Conservation (phyloP, 2,113 vertebrate species). For the Heliornis fulica region DNA sequence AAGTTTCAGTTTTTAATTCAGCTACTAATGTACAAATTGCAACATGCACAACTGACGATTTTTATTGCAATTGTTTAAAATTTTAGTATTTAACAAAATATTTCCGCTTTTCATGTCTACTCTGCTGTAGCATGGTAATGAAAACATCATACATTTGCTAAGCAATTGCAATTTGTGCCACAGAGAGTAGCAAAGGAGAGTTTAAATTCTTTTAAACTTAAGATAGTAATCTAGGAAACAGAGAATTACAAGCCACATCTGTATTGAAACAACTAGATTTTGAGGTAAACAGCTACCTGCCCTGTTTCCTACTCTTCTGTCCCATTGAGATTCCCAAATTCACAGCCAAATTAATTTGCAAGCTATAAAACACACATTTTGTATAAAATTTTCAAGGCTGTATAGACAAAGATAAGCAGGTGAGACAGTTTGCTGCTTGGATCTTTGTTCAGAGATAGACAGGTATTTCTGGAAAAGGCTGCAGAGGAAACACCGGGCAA, state of each 20-base stretch:
- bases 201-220: not conserved
- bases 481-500: not conserved
- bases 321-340: not conserved
- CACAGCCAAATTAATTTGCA: not conserved
- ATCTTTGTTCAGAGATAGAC: not conserved
- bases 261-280: not conserved
- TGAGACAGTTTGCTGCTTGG: not conserved
- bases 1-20: not conserved
- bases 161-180: not conserved
- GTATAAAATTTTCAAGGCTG: not conserved
- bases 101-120: not conserved
- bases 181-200: not conserved
- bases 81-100: not conserved
- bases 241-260: not conserved
- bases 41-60: not conserved
- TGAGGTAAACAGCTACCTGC: not conserved
- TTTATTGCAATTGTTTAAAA: not conserved
- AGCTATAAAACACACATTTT: not conserved
- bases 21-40: not conserved
- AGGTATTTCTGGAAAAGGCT: not conserved
- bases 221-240: not conserved
- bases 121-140: not conserved
- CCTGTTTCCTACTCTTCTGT: not conserved
- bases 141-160: not conserved
- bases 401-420: not conserved